Evolutionary conservation across 2,113 vertebrate species (phyloP).

Genomic region (Rhea pennata): DNA sequence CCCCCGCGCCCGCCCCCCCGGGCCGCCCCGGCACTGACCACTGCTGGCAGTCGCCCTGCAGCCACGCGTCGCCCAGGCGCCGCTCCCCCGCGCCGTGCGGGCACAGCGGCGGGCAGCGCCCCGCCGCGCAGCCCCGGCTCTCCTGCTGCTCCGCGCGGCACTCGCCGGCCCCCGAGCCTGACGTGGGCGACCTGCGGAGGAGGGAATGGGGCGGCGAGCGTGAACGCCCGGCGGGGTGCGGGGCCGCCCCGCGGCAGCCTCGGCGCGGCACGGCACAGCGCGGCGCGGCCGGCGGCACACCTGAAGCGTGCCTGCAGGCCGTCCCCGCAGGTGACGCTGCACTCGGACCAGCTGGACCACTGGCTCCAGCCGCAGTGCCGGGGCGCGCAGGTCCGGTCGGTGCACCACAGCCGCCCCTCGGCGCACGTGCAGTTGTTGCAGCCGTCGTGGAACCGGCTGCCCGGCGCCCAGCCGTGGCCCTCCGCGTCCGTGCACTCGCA

Average conservation of each 20-base stretch:
- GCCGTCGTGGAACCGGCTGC: slow-evolving; percentile 78
- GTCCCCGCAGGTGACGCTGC: slow-evolving; percentile 83
- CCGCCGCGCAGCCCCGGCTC: slow-evolving; percentile 78
- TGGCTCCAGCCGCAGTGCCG: slow-evolving; percentile 83
- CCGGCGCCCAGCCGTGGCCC: slow-evolving; percentile 84
- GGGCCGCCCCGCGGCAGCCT: background rate
- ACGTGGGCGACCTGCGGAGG: slow-evolving; percentile 74
- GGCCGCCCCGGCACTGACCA: slow-evolving; percentile 77
- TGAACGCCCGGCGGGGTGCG: too few species aligned
- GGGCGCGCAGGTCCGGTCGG: slow-evolving; percentile 68
- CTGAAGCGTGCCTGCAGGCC: slow-evolving; percentile 84
- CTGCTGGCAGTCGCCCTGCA: slow-evolving; percentile 84
- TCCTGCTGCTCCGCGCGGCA: slow-evolving; percentile 84
- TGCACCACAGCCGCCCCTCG: slow-evolving; percentile 81
- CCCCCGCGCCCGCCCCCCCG: background rate
- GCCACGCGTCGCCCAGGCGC: slow-evolving; percentile 85
- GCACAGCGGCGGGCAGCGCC: slow-evolving; percentile 85
- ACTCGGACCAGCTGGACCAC: slow-evolving; percentile 88
- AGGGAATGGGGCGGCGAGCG: background rate
- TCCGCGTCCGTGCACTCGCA: slow-evolving; percentile 84
- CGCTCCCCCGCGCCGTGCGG: slow-evolving; percentile 68
- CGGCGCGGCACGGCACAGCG: too few species aligned
- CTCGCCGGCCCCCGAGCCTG: slow-evolving; percentile 65
- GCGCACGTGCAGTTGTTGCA: slow-evolving; percentile 88
- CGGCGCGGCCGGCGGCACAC: slow-evolving; percentile 43